Base-by-base conservation (phyloP, 2,888 invertebrate genomes). In the Ichneumoninae sp. region DNA sequence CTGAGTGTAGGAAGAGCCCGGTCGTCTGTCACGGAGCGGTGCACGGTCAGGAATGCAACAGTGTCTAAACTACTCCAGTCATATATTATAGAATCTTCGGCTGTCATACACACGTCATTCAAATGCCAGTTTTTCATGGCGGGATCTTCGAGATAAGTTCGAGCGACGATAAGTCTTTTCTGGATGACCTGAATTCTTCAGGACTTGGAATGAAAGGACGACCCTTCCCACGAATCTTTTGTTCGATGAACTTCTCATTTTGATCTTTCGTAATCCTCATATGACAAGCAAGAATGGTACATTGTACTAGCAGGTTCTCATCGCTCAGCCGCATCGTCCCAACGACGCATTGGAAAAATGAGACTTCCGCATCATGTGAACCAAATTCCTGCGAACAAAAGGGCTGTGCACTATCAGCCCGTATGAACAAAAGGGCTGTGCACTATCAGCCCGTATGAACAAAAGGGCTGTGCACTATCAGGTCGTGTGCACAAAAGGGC, bases 131-230 rank as follows among this genome's bases (percentile, higher is more conserved):
- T 47, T 16, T 13, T 5, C 44, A 47, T 47, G 4, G 0, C 16
- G 16, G 10, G 3, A 65, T 65, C n/a, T 6, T 16, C 36, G n/a
- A 36, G 40, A 19, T 66, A 44, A 13, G 44, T 66, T 44, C 66
- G 66, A 66, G 66, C 36, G 40, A 40, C 40, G n/a, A 33, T 36
- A 33, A 8, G 26, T 65, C 65, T 19, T 36, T 65, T 65, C 65
- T n/a, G n/a, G 10, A n/a, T 36, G 40, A 40, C n/a, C 65, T 10
- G 19, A 30, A 66, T 40, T 36, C 36, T 66, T 66, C 22, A 3
- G 19, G 36, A 66, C 40, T 22, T 8, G 0, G 6, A 33, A 40
- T 8, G 19, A 63, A 4, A 63, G 6, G 26, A 57, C 57, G 26
- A 22, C 8, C 57, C 57, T 57, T 63, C 30, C 33, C 30, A 19